Evolutionary conservation across 2,113 vertebrate genomes (phyloP).

Genomic region (Cephalopterus ornatus): DNA sequence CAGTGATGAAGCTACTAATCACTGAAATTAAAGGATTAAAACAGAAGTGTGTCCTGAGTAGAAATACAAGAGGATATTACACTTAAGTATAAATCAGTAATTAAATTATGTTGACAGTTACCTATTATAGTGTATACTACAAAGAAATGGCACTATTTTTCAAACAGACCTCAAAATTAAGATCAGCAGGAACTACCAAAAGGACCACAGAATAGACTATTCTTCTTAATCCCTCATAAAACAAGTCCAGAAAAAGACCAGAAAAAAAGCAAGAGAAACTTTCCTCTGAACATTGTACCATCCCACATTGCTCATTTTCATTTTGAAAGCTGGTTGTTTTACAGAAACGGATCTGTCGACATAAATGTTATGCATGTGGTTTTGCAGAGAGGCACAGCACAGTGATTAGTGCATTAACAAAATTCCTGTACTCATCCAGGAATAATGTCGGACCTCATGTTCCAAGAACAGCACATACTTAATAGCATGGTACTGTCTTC

Average conservation of each 20-base stretch:
- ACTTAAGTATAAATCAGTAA: background rate
- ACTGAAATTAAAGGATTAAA: background rate
- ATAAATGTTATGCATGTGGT: background rate
- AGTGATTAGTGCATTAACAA: background rate
- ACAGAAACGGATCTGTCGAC: background rate
- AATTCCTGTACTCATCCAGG: background rate
- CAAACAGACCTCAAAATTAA: background rate
- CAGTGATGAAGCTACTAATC: background rate
- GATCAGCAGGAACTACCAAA: background rate
- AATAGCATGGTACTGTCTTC: conserved; percentile 9
- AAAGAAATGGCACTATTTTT: background rate
- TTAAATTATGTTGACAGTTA: background rate
- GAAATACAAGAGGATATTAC: background rate
- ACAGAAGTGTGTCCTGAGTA: background rate
- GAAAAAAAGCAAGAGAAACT: background rate
- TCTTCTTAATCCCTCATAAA: background rate
- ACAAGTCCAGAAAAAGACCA: background rate
- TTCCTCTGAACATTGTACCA: background rate
- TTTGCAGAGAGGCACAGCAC: background rate
- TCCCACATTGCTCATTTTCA: background rate
- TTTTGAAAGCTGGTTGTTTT: background rate
- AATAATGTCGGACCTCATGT: background rate
- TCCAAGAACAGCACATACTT: background rate
- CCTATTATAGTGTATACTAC: background rate
- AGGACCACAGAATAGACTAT: background rate